Percentiles rank a stretch among this genome's conserved stretches.
Conservation (phyloP, 2,888 invertebrate genomes). For the Alentia gelatinosa region DNA sequence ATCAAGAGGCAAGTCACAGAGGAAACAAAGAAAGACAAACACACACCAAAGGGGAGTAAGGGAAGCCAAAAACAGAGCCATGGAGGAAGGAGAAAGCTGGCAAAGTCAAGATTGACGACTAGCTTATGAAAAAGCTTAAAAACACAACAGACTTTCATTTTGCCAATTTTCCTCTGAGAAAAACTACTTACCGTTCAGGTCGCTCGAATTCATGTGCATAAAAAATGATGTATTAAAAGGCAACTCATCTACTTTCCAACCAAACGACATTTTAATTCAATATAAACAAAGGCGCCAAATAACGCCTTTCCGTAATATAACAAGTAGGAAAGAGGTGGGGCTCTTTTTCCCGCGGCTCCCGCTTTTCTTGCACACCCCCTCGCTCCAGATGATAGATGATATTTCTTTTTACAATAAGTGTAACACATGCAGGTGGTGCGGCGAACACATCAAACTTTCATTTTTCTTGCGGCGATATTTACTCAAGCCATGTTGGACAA, state of each 20-base stretch:
- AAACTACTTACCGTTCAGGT: background rate
- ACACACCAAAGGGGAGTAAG: background rate
- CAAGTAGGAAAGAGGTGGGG: background rate
- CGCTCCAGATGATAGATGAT: constrained; percentile 32
- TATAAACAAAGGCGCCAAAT: constrained; percentile 17
- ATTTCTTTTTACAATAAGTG: constrained; percentile 45
- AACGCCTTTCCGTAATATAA: background rate
- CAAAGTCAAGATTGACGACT: background rate
- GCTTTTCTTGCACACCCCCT: no score
- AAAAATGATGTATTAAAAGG: background rate
- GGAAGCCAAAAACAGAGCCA: background rate
- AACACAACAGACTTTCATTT: background rate
- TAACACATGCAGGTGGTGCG: constrained; percentile 46
- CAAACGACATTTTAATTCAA: constrained; percentile 3
- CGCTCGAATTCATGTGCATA: background rate
- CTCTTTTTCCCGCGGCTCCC: background rate
- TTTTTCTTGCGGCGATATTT: constrained; percentile 51
- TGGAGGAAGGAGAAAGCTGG: background rate
- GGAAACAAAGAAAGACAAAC: background rate
- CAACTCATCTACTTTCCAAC: background rate
- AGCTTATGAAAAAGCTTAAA: background rate
- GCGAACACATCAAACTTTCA: constrained; percentile 44
- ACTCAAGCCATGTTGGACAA: constrained; percentile 32
- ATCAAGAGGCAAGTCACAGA: background rate
- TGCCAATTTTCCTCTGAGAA: background rate